These are phyloP conservation scores for Vanessa cardui DNA, from an alignment of 2,888 invertebrate genomes.

Conservation along the genomic window DNA sequence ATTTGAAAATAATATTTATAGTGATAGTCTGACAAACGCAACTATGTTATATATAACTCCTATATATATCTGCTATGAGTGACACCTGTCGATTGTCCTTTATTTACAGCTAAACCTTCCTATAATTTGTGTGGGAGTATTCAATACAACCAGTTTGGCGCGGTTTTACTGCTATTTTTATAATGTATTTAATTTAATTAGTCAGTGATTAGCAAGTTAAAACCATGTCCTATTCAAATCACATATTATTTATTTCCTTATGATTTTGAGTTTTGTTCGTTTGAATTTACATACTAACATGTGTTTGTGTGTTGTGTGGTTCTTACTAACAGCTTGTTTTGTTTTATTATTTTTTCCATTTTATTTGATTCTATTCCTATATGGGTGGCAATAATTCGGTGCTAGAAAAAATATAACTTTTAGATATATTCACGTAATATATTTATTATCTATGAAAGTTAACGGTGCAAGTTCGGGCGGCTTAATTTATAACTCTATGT, in stretches of 20 bases:
- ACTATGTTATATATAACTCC: conserved; percentile 30
- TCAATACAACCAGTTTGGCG: conserved; percentile 28
- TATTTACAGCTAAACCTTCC: conserved; percentile 28
- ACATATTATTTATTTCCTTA: conserved; percentile 27
- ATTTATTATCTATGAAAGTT: conserved; percentile 52
- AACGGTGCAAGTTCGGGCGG: conserved; percentile 62
- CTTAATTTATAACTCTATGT: conserved; percentile 45
- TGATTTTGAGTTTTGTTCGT: conserved; percentile 35
- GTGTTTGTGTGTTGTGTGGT: conserved; percentile 41
- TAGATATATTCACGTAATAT: conserved; percentile 48
- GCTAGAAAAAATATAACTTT: conserved; percentile 62
- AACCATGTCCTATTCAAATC: conserved; percentile 35
- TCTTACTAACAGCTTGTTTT: conserved; percentile 72
- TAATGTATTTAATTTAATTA: conserved; percentile 23
- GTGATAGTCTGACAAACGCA: conserved; percentile 66
- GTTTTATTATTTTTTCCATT: conserved; percentile 51
- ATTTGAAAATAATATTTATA: conserved; percentile 50
- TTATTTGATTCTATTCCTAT: conserved; percentile 37
- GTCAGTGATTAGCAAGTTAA: conserved; percentile 25
- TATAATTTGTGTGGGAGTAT: conserved; percentile 31
- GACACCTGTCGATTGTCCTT: conserved; percentile 15
- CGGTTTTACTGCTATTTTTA: conserved; percentile 31
- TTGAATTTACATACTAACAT: conserved; percentile 36
- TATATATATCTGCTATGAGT: background rate
- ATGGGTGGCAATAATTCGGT: conserved; percentile 70